Evolutionary conservation across 2,797 vertebrate species (phyloP), one percentile per base, ranked within the genome.

Genomic region (Selene dorsalis): DNA sequence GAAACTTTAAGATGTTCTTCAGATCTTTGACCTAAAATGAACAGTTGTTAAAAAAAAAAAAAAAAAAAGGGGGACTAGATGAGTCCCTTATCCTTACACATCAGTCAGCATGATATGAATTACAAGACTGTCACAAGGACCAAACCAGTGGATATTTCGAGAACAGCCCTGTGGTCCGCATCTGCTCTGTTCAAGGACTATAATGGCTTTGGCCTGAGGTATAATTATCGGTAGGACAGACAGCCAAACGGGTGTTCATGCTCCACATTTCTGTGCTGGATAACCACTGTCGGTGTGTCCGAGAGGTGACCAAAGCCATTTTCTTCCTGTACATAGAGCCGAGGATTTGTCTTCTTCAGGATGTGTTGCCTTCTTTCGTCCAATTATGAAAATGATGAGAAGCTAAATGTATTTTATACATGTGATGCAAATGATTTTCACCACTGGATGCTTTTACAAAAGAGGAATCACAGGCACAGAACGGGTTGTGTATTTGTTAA

Each of bases 271-370:
- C 69, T 78, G 57, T 76, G 78, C 69, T 80, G 80, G 63, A 75
- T 18, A 64, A 56, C 45, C 41, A 1, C 73, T 30, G 62, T 62
- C 1, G 4, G 61, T 67, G 17, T 35, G 71, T 67, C 66, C 50
- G 77, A 82, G 66, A 85, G 39, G 50, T 69, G 90, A 90, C 81
- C 84, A 82, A 94, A 95, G 93, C 93, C 93, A 94, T 93, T 92
- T 91, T 80, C 71, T 75, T 86, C 74, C 58, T 92, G 91, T 93
- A 91, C 76, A 90, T 85, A 93, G 77, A 91, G 76, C 80, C 66
- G 58, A 84, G 79, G 59, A 88, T 62, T 69, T 75, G 84, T 87
- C 82, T 75, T 90, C 80, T 90, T 77, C 66, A 68, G 66, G 75
- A 79, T 56, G 48, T 75, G 81, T 69, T 85, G 83, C 80, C 85